Evolutionary conservation across 2,113 vertebrate genomes (phyloP).

Genomic region (Nesospiza acunhae): DNA sequence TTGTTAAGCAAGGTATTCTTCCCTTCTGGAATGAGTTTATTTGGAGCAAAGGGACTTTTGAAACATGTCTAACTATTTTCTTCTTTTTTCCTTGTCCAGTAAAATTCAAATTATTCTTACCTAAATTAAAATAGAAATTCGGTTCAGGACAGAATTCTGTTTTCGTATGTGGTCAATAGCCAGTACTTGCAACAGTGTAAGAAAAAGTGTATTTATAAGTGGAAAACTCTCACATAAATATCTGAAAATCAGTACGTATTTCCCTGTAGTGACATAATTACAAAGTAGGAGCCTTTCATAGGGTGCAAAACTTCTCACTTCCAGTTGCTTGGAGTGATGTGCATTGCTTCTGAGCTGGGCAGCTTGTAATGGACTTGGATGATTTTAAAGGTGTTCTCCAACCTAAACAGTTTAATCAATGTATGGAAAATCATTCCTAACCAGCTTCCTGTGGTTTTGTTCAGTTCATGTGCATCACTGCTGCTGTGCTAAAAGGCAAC

Average conservation of each 20-base stretch:
- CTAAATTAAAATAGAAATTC: neutral
- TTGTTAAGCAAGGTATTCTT: neutral
- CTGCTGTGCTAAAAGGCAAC: neutral
- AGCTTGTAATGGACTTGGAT: neutral
- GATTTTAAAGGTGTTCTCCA: neutral
- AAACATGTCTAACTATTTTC: neutral
- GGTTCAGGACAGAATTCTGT: neutral
- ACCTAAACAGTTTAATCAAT: neutral
- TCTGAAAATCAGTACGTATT: neutral
- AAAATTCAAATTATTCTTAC: neutral
- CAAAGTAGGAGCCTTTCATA: neutral
- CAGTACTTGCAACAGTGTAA: neutral
- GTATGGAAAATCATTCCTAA: neutral
- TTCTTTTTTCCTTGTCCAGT: neutral
- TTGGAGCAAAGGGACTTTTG: neutral
- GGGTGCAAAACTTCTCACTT: neutral
- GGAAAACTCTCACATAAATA: neutral
- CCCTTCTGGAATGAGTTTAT: neutral
- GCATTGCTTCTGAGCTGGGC: neutral
- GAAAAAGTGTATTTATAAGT: neutral
- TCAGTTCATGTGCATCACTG: neutral
- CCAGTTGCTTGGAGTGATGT: neutral
- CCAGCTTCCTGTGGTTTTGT: neutral
- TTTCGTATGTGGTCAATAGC: neutral
- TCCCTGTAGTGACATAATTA: neutral